phyloP scores from a whole-genome alignment of 2,113 vertebrate genomes.

The Okapia johnstoni region DNA sequence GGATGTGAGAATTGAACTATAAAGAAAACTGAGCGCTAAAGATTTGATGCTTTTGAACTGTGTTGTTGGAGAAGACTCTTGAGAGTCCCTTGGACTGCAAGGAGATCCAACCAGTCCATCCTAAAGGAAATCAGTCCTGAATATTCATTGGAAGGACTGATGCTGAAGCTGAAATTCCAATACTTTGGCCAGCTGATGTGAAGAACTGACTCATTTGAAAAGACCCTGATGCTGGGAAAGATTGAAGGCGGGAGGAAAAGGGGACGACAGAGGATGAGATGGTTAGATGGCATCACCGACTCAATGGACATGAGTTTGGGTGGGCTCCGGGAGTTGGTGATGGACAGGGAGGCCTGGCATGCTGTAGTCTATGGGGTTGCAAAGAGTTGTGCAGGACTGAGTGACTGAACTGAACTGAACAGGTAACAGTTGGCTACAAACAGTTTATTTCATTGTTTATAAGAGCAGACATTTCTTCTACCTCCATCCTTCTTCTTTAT shows the following conservation, averaged over 20 bases:
- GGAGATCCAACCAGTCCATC: not conserved
- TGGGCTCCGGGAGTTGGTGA: not conserved
- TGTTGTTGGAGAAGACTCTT: too few species aligned
- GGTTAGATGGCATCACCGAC: not conserved
- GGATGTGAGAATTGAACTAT: too few species aligned
- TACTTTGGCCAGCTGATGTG: not conserved
- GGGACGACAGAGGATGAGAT: not conserved
- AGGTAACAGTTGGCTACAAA: not conserved
- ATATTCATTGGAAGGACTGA: not conserved
- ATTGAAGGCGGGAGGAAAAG: not conserved
- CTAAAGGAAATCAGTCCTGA: not conserved
- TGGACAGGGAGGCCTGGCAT: not conserved
- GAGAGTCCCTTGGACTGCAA: not conserved
- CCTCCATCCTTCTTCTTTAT: slow-evolving; percentile 14
- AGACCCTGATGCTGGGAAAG: not conserved
- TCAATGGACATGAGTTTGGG: not conserved
- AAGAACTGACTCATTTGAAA: not conserved
- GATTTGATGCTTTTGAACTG: too few species aligned
- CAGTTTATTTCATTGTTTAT: not conserved
- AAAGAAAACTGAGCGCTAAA: too few species aligned
- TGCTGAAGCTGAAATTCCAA: not conserved
- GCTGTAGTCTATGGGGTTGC: not conserved
- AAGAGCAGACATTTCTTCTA: not conserved
- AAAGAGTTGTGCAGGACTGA: rapidly evolving
- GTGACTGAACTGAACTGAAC: not conserved